Evolutionary conservation across 2,888 invertebrate species (phyloP), one percentile per base, ranked within the genome.

Genomic region (Conus canariensis): DNA sequence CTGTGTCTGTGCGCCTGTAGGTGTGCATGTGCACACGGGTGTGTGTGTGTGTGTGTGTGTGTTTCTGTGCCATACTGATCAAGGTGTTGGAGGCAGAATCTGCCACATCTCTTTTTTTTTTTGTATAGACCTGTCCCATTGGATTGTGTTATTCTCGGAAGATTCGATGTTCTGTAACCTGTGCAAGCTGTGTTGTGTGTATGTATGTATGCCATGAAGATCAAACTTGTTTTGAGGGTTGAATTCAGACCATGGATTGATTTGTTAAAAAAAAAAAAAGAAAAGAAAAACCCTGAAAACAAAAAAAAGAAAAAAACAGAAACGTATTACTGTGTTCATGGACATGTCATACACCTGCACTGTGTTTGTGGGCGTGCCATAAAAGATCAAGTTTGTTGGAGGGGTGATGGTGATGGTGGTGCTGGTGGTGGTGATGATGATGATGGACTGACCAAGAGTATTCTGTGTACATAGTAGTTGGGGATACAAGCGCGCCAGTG

Each of bases 401-500:
- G 80, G 30, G 45, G 19, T 19, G 45, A 45, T 45, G 45, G 45
- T 4, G 45, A 45, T 45, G 45, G 2, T 45, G 45, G 45, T 45
- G 45, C 45, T 45, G 45, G 45, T 1, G 45, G 45, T 45, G 45
- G 45, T 45, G 45, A 4, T 45, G 45, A 4, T 45, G 80, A 30
- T 45, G 80, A 30, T 80, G 30, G 30, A 80, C 80, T 45, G 45
- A 80, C 80, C 80, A 80, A 80, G 80, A 80, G 80, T 80, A 80
- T 80, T 80, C 45, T 80, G 30, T 80, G 80, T 80, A 80, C 80
- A 80, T 80, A 80, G 45, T 45, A 45, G 45, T 45, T 45, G 45
- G 45, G 45, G 45, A 45, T 45, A 4, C 45, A 45, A 45, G 45
- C 45, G 45, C 45, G 45, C 80, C 30, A 45, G 45, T 45, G 12